Conservation (phyloP, 2,888 invertebrate genomes). For the Alloplasta piceator region DNA sequence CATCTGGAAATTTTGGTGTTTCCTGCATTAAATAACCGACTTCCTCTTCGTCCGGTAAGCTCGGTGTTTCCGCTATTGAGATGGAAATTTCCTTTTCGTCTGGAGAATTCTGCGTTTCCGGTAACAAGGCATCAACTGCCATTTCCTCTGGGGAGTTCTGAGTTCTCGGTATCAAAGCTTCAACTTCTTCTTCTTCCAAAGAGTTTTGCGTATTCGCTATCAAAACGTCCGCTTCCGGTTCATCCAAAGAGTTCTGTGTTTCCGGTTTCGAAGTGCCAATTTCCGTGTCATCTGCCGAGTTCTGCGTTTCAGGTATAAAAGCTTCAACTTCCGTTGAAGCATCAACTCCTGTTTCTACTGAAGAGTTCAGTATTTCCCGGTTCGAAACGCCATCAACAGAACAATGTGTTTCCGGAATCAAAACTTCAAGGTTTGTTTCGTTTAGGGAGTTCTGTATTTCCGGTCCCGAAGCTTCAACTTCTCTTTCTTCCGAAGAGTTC, state of each 20-base stretch:
- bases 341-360: too few species aligned
- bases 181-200: conserved; percentile 6
- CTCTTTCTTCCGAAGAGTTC: too few species aligned
- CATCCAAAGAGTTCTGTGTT: not conserved
- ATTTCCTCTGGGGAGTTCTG: not conserved
- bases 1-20: not conserved
- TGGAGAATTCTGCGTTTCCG: not conserved
- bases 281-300: not conserved
- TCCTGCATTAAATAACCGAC: not conserved
- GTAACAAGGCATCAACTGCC: not conserved
- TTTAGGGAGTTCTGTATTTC: too few species aligned
- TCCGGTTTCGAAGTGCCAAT: not conserved
- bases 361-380: too few species aligned
- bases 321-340: too few species aligned
- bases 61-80: not conserved
- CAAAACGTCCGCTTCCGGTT: not conserved
- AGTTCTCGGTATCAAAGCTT: too few species aligned
- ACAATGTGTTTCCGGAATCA: too few species aligned
- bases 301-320: too few species aligned
- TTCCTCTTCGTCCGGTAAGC: not conserved
- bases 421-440: too few species aligned
- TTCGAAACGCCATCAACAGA: too few species aligned
- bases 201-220: not conserved
- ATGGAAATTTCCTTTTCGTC: conserved; percentile 2
- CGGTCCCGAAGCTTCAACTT: too few species aligned